Base-by-base conservation (phyloP, 2,888 invertebrate genomes). In the Cancer borealis region DNA sequence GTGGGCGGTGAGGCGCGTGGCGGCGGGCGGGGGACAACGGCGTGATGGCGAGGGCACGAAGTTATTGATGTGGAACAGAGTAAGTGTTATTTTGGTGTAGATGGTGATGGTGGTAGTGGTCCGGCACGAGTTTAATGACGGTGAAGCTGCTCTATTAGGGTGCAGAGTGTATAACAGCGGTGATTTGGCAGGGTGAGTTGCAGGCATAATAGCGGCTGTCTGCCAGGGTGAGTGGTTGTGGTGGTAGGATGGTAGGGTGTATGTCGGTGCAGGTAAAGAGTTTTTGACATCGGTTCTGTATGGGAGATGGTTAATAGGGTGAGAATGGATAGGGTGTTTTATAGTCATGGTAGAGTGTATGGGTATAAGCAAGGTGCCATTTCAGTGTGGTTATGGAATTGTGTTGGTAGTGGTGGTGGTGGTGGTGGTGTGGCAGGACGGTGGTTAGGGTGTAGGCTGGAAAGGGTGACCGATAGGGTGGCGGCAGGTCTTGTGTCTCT, bases 31-130 rank as follows among this genome's bases (percentile, higher is more conserved):
- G 79, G 79, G 79, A 79, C 12, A 21, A 30, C 66, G 8, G 30
- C 79, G 79, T 79, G 79, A 79, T 30, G 79, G 79, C 79, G 79
- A 79, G 79, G 79, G 79, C 12, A 6, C 30, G 21, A 79, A 79
- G 30, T 79, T 79, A 79, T 79, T 30, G 79, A 79, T 26, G 79
- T 79, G 79, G 79, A 79, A 79, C 79, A 79, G 30, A 79, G 12
- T 79, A 79, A 79, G 79, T 79, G 79, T 79, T 79, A 79, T 79
- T 79, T 79, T 79, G 79, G 30, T 79, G 79, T 79, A 79, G 79
- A 30, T 79, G 79, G 30, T 79, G 79, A 79, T 79, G 79, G 79
- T 30, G 79, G 79, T 30, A 79, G 79, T 79, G 79, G 79, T 8
- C 73, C 73, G 73, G 73, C 73, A 73, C 30, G 79, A 79, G 79